Evolutionary conservation across 2,888 invertebrate genomes (phyloP), one percentile per base, ranked within the genome.

Genomic region (Eudasyphora cyanicolor): DNA sequence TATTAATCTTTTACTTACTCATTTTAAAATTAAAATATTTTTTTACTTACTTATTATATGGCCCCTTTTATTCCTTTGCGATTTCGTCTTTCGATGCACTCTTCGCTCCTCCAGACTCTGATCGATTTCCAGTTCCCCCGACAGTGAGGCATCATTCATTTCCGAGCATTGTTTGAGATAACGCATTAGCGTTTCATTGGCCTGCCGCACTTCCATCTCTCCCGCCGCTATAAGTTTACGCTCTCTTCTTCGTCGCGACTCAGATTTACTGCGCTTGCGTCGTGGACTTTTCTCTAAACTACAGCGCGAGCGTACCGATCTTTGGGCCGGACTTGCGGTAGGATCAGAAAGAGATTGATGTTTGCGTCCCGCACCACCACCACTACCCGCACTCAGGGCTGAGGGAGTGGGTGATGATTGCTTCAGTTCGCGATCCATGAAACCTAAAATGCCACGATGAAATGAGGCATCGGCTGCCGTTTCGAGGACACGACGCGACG

Each of bases 81-180:
- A 92, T 87, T 91, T 92, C 78, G 92, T 92, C 87, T 92, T 92
- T 14, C 92, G 89, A 82, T 92, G 91, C 79, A 92, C 92, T 32
- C 91, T 87, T n/a, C 92, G 87, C 83, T 92, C 92, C 76, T 92
- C 92, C 29, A 89, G 87, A 74, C 90, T 92, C 82, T 92, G 91
- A 88, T 92, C 92, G 82, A 92, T 92, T 86, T 92, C 92, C 82
- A 92, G 86, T 62, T 92, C 92, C 5, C 92, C 92, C 6, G 92
- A 92, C 19, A 92, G 81, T 42, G 92, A 92, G 24, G 92, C 92
- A 86, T 92, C 92, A 75, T 92, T 92, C 89, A 92, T 91, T 74
- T 92, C 92, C n/a, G 92, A 90, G 85, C 92, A 92, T 78, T 92
- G 92, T 38, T 92, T 92, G 54, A 92, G 88, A 81, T 92, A 92